These are phyloP conservation scores for Eurois occulta DNA, from an alignment of 2,888 invertebrate genomes.

Conservation along the genomic window DNA sequence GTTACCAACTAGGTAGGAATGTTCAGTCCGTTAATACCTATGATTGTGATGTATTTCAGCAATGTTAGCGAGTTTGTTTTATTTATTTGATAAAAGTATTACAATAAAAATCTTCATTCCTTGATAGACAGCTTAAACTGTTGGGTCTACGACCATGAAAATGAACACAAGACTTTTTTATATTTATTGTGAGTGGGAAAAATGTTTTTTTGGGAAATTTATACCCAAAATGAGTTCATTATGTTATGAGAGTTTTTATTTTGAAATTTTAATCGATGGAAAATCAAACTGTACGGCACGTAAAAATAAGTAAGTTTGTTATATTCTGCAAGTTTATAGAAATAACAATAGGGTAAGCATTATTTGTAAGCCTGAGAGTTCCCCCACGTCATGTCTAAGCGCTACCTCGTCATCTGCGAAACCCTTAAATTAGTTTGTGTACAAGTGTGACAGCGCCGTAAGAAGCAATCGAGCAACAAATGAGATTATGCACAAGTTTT, in stretches of 20 bases:
- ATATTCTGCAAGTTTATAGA: background rate
- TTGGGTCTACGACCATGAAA: background rate
- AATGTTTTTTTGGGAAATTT: background rate
- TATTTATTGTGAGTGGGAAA: background rate
- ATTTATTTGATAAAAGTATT: background rate
- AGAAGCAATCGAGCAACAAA: conserved; percentile 53
- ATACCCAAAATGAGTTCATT: background rate
- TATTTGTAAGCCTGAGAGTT: background rate
- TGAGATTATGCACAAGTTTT: conserved; percentile 61
- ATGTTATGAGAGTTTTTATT: background rate
- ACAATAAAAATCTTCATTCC: background rate
- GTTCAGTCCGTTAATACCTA: conserved; percentile 13
- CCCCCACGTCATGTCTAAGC: too few species aligned
- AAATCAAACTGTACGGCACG: background rate
- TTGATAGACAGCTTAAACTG: background rate
- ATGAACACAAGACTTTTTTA: background rate
- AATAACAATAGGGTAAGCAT: background rate
- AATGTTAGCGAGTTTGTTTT: background rate
- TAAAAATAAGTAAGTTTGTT: background rate
- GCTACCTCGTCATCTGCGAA: background rate
- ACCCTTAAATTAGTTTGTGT: conserved; percentile 39
- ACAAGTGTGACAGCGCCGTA: conserved; percentile 30
- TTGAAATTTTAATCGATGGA: background rate
- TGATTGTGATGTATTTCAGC: conserved; percentile 7
- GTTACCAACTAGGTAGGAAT: background rate